These are phyloP conservation scores for Phoxinus dragarum DNA, from an alignment of 2,797 vertebrate species.

Conservation along the genomic window DNA sequence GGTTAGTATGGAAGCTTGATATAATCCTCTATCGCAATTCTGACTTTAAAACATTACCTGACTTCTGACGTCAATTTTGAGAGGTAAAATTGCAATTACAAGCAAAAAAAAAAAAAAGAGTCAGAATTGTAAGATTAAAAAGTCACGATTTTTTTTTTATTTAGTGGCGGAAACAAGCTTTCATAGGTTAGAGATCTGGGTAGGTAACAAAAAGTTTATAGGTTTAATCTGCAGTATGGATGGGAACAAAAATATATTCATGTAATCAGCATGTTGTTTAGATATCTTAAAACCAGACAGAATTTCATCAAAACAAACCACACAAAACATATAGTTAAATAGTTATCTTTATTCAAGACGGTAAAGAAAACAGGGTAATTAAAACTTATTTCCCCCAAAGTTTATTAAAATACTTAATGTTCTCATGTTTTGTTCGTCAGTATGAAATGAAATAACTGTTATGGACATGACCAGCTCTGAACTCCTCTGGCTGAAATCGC, in stretches of 20 bases:
- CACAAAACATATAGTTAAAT: not conserved
- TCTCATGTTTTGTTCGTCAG: not conserved
- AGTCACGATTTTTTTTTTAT: accelerated
- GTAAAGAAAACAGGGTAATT: not conserved
- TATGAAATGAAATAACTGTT: not conserved
- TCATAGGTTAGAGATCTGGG: not conserved
- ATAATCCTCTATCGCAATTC: too few relatives aligned
- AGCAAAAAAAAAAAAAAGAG: too few relatives aligned
- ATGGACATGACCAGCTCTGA: not conserved
- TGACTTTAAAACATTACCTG: too few relatives aligned
- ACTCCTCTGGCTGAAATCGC: not conserved
- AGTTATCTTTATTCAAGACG: constrained; percentile 30
- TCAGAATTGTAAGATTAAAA: not conserved
- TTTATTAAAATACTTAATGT: constrained; percentile 18
- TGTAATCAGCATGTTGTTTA: not conserved
- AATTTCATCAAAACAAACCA: not conserved
- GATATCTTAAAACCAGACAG: not conserved
- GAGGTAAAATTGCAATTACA: too few relatives aligned
- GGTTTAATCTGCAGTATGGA: not conserved
- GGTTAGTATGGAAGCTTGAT: not conserved
- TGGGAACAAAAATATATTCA: not conserved
- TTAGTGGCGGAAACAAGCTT: not conserved
- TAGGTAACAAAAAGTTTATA: not conserved
- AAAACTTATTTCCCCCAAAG: not conserved
- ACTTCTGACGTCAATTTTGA: too few relatives aligned